These are phyloP conservation scores for Talpa occidentalis DNA, from an alignment of 2,113 vertebrate species.

Conservation along the genomic window DNA sequence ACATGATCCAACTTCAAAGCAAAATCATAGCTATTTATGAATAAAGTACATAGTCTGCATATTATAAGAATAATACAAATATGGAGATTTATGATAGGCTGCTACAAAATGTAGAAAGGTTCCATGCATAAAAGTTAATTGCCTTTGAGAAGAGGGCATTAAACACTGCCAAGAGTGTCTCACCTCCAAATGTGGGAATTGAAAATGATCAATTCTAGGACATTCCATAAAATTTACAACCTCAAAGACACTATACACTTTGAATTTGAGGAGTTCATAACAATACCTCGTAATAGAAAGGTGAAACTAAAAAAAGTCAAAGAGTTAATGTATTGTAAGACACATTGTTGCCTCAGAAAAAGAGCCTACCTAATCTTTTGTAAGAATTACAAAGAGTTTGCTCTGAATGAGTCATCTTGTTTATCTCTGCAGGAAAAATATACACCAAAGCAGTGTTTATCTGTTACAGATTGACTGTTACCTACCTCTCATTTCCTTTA, in stretches of 20 bases:
- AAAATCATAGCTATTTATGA: constrained; percentile 50
- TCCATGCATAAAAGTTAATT: constrained; percentile 63
- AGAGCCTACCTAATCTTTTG: not conserved
- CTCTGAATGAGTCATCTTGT: not conserved
- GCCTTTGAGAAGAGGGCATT: constrained; percentile 56
- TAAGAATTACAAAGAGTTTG: not conserved
- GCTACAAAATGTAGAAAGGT: constrained; percentile 60
- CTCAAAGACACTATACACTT: not conserved
- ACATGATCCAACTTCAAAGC: constrained; percentile 32
- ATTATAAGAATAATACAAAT: constrained; percentile 43
- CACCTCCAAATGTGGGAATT: constrained; percentile 52
- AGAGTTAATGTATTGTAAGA: not conserved
- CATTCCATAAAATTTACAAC: constrained; percentile 50
- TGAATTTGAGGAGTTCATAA: not conserved
- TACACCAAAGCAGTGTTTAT: not conserved
- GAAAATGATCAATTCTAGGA: constrained; percentile 68
- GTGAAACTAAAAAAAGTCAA: not conserved
- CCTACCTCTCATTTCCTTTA: constrained; percentile 24
- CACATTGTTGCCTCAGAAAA: not conserved
- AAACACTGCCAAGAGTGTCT: constrained; percentile 38
- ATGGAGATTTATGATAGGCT: not conserved
- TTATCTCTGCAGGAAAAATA: not conserved
- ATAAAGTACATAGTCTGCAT: constrained; percentile 30
- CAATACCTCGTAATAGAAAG: not conserved
- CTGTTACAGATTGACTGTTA: not conserved